These are phyloP conservation scores for Blastobasis lacticolella DNA, from an alignment of 2,888 invertebrate genomes.

Conservation along the genomic window DNA sequence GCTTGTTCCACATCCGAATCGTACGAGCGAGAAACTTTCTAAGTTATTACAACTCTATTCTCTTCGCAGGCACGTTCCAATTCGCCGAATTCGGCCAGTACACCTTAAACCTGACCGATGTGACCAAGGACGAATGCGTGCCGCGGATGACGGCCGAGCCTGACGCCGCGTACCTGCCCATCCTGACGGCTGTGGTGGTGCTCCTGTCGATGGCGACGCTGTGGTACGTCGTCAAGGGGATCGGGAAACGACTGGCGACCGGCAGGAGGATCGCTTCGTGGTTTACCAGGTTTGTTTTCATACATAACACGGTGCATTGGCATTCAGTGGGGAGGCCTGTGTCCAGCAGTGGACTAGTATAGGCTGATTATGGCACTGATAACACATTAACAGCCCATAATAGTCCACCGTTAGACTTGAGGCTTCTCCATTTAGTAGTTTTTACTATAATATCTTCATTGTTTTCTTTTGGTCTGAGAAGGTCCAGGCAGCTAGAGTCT, in stretches of 20 bases:
- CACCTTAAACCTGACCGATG: conserved; percentile 33
- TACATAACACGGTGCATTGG: too few species aligned
- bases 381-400: too few species aligned
- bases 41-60: not conserved
- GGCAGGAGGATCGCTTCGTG: conserved; percentile 56
- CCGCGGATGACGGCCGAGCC: conserved; percentile 62
- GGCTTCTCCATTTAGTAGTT: too few species aligned
- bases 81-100: conserved; percentile 51
- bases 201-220: conserved; percentile 63
- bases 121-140: conserved; percentile 29
- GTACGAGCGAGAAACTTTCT: too few species aligned
- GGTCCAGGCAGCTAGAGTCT: too few species aligned
- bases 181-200: conserved; percentile 56
- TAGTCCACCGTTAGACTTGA: too few species aligned
- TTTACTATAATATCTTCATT: too few species aligned
- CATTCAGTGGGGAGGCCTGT: too few species aligned
- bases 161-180: conserved; percentile 59
- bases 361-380: too few species aligned
- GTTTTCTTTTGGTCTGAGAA: too few species aligned
- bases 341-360: too few species aligned
- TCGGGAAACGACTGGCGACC: conserved; percentile 55
- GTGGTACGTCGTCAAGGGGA: conserved; percentile 64
- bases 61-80: conserved; percentile 41
- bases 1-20: too few species aligned
- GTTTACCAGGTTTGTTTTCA: conserved; percentile 49